These are phyloP conservation scores for Harpagoxenus sublaevis DNA, from an alignment of 2,888 invertebrate species.

Conservation along the genomic window DNA sequence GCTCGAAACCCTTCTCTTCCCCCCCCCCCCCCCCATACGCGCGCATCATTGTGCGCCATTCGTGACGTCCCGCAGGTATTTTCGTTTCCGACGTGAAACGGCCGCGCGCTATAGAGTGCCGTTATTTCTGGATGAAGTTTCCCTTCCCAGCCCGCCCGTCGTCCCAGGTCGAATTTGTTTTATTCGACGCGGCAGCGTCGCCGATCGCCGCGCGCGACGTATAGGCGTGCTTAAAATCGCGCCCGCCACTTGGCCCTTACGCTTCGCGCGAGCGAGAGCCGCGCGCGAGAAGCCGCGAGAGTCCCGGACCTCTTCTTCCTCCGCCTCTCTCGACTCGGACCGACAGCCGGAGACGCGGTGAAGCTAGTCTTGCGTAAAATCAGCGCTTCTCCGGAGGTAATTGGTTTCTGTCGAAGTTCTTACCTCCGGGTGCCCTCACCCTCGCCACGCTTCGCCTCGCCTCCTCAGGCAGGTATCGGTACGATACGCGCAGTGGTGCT, in stretches of 20 bases:
- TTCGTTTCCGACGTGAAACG: conserved; percentile 63
- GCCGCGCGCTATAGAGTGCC: conserved; percentile 47
- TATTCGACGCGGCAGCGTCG: conserved; percentile 61
- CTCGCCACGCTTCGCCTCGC: not conserved
- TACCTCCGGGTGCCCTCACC: not conserved
- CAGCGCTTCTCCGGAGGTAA: conserved; percentile 42
- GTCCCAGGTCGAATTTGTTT: conserved; percentile 64
- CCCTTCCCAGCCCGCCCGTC: not conserved
- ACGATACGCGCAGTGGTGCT: conserved; percentile 26
- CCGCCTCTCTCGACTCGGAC: not conserved
- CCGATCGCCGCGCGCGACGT: conserved; percentile 5
- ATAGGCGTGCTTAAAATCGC: conserved; percentile 40
- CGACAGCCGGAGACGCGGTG: conserved; percentile 40
- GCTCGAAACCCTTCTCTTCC: not conserved
- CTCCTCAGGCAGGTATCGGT: conserved; percentile 21
- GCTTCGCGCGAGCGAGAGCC: not conserved
- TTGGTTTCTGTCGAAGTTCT: conserved; percentile 51
- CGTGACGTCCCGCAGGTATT: conserved; percentile 61
- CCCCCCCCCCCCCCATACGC: not conserved
- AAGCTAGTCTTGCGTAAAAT: conserved; percentile 52
- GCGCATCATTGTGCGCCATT: conserved; percentile 16
- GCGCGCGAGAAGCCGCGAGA: not conserved
- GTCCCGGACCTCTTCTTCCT: conserved; percentile 47
- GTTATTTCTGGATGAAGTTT: conserved; percentile 74
- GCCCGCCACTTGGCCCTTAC: conserved; percentile 14